These are phyloP conservation scores for Pelecanus crispus DNA, from an alignment of 2,113 vertebrate species.

Conservation along the genomic window DNA sequence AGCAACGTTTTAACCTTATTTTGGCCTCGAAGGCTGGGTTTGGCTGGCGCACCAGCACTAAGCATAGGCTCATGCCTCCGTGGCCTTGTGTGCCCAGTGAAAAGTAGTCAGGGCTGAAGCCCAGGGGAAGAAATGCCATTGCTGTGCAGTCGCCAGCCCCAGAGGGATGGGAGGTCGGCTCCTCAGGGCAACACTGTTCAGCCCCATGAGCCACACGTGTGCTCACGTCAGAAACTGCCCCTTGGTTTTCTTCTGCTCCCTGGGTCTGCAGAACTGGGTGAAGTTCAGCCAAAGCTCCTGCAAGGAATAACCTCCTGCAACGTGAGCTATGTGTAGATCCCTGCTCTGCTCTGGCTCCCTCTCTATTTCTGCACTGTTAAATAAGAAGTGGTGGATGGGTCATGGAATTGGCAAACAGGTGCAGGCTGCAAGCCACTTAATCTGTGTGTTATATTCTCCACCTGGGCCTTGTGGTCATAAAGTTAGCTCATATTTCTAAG, in stretches of 20 bases:
- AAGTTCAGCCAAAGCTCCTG: not conserved
- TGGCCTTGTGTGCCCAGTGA: not conserved
- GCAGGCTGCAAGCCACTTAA: not conserved
- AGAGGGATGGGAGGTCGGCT: not conserved
- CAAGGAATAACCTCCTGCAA: not conserved
- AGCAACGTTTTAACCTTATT: not conserved
- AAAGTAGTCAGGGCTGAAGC: not conserved
- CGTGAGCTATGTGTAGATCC: fast-evolving
- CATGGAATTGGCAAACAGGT: fast-evolving
- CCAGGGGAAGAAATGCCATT: not conserved
- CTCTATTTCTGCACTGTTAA: not conserved
- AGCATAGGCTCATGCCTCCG: fast-evolving
- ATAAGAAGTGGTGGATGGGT: not conserved
- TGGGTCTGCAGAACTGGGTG: not conserved
- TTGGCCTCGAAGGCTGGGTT: not conserved
- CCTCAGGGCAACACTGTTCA: not conserved
- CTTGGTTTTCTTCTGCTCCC: not conserved
- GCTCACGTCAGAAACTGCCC: not conserved
- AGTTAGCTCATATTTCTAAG: not conserved
- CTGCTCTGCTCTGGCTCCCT: not conserved
- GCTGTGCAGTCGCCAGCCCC: not conserved
- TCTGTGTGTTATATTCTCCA: not conserved
- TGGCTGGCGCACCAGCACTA: not conserved
- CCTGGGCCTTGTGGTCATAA: not conserved
- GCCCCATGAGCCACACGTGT: fast-evolving